Conservation (phyloP, 2,113 vertebrate species). For the Saguinus imperator region DNA sequence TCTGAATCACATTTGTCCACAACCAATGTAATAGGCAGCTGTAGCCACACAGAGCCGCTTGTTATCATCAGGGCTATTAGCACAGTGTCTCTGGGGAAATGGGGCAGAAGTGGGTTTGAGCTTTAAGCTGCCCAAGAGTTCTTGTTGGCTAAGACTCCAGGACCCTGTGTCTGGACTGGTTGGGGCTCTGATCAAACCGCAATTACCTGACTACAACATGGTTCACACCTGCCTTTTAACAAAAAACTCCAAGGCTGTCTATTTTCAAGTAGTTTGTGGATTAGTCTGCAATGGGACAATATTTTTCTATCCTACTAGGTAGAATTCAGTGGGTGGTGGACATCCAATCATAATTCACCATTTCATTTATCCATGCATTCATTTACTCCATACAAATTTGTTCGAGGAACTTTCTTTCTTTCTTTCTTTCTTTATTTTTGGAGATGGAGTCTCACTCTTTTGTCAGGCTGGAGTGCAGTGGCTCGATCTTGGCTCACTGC, state of each 20-base stretch:
- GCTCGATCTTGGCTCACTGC: no score
- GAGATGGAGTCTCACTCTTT: no score
- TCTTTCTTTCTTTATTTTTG: not conserved
- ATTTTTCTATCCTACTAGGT: not conserved
- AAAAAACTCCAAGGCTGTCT: not conserved
- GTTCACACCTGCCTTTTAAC: not conserved
- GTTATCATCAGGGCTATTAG: conserved; percentile 4
- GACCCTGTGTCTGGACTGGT: not conserved
- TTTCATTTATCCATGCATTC: not conserved
- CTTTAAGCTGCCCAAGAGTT: conserved; percentile 8
- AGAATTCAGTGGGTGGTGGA: not conserved
- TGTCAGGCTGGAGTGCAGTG: no score
- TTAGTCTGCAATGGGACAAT: not conserved
- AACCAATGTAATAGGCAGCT: conserved; percentile 7
- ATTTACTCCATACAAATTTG: no score
- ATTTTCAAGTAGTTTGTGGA: not conserved
- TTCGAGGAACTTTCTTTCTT: not conserved
- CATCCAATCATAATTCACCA: conserved; percentile 12
- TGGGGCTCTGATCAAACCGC: not conserved
- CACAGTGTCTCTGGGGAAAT: not conserved
- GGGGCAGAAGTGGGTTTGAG: not conserved
- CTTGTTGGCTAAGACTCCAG: not conserved
- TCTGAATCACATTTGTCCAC: conserved; percentile 37
- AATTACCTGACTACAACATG: not conserved
- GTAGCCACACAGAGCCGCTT: conserved; percentile 15